These are phyloP conservation scores for Ectropis grisescens DNA, from an alignment of 1,140 invertebrate genomes.

Conservation along the genomic window DNA sequence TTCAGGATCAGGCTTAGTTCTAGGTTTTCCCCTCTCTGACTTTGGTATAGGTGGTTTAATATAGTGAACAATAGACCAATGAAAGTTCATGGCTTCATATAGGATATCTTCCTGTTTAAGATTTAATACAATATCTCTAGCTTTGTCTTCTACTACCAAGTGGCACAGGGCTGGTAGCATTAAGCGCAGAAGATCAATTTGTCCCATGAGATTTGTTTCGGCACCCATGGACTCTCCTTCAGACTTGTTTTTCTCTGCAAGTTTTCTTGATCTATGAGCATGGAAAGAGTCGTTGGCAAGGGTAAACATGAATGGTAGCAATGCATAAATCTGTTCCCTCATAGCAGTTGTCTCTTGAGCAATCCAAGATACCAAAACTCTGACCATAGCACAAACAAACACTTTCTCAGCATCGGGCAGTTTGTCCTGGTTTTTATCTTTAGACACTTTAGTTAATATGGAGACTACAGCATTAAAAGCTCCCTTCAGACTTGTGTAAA, in stretches of 20 bases:
- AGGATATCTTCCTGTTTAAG: slow-evolving; percentile 85
- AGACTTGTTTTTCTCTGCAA: slow-evolving; percentile 73
- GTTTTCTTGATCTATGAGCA: slow-evolving; percentile 73
- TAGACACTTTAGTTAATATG: slow-evolving; percentile 79
- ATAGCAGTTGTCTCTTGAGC: slow-evolving; percentile 93
- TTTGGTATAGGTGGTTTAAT: slow-evolving; percentile 85
- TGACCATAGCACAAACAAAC: slow-evolving; percentile 85
- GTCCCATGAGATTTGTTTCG: slow-evolving; percentile 70
- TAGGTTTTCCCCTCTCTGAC: slow-evolving; percentile 80
- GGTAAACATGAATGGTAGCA: slow-evolving; percentile 83
- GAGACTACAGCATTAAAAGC: slow-evolving; percentile 87
- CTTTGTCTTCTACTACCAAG: slow-evolving; percentile 89
- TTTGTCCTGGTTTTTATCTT: slow-evolving; percentile 78
- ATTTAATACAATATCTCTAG: slow-evolving; percentile 84
- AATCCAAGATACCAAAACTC: slow-evolving; percentile 89
- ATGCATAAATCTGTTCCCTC: slow-evolving; percentile 83
- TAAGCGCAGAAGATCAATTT: slow-evolving; percentile 84
- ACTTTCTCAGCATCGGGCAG: slow-evolving; percentile 77
- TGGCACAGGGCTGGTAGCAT: slow-evolving; percentile 91
- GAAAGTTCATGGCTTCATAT: slow-evolving; percentile 83
- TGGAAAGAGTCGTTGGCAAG: slow-evolving; percentile 87
- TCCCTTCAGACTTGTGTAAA: slow-evolving; percentile 91
- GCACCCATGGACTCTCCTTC: slow-evolving; percentile 68
- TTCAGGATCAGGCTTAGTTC: slow-evolving; percentile 81
- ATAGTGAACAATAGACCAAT: slow-evolving; percentile 89